Percentiles rank a stretch among this genome's conserved stretches.
Evolutionary conservation across 2,797 vertebrate species (phyloP).

Genomic region (Falco naumanni): DNA sequence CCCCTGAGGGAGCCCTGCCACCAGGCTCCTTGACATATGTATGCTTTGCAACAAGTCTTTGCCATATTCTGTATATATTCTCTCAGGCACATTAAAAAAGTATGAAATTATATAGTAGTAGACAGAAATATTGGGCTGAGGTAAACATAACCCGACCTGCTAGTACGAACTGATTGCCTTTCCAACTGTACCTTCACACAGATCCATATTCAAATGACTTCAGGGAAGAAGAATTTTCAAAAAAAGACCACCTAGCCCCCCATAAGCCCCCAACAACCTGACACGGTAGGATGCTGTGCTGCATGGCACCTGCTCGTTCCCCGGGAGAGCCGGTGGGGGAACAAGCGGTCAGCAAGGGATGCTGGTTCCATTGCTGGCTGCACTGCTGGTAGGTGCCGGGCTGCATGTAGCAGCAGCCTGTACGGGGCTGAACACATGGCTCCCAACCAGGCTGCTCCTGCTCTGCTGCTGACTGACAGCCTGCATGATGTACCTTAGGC

Average conservation of each 20-base stretch:
- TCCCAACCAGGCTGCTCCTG: not conserved
- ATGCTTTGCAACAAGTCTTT: not conserved
- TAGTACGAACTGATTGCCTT: not conserved
- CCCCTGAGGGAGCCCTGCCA: accelerated
- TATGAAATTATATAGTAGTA: not conserved
- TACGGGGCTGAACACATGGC: accelerated
- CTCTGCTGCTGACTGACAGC: not conserved
- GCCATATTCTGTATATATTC: not conserved
- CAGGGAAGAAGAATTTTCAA: not conserved
- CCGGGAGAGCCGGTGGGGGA: not conserved
- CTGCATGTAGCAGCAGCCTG: accelerated
- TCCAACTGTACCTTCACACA: not conserved
- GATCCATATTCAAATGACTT: not conserved
- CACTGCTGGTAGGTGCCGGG: not conserved
- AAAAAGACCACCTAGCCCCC: not conserved
- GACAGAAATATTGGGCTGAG: not conserved
- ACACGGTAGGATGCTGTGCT: not conserved
- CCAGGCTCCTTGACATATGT: not conserved
- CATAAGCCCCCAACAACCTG: not conserved
- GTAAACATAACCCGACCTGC: not conserved
- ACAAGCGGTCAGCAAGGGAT: accelerated
- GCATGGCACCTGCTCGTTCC: not conserved
- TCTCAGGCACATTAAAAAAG: not conserved
- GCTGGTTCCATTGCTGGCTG: not conserved
- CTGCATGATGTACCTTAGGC: not conserved